These are phyloP conservation scores for Rhinichthys osculus DNA, from an alignment of 2,797 vertebrate genomes.

Conservation along the genomic window DNA sequence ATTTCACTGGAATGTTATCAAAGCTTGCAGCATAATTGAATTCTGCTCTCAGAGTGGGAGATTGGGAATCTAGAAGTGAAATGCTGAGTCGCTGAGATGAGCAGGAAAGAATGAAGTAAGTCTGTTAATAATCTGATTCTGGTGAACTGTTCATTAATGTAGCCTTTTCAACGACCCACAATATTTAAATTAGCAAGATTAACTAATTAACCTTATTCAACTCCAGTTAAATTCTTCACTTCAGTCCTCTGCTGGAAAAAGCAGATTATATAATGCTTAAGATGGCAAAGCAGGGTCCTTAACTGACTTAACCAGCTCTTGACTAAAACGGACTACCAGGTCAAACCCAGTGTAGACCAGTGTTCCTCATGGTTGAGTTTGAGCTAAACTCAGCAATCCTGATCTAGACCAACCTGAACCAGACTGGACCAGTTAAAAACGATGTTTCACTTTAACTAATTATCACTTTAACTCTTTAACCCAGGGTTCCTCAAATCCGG, in stretches of 20 bases:
- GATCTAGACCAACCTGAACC: background rate
- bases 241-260: background rate
- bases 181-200: slow-evolving; percentile 34
- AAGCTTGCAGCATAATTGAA: slow-evolving; percentile 71
- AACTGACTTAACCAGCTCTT: background rate
- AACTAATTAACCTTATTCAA: slow-evolving; percentile 33
- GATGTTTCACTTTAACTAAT: background rate
- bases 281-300: background rate
- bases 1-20: slow-evolving; percentile 79
- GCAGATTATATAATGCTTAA: background rate
- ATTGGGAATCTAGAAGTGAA: slow-evolving; percentile 54
- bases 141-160: slow-evolving; percentile 44
- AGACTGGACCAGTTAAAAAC: background rate
- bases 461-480: background rate
- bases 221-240: background rate
- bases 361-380: background rate
- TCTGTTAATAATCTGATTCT: slow-evolving; percentile 57
- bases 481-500: too few species aligned
- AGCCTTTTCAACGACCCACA: slow-evolving; percentile 38
- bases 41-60: slow-evolving; percentile 61
- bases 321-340: background rate
- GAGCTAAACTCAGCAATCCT: background rate
- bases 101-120: slow-evolving; percentile 51
- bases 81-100: slow-evolving; percentile 49
- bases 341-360: background rate